Percentiles rank a stretch among this genome's conserved stretches.
phyloP scores from a whole-genome alignment of 1,140 invertebrate genomes.

The Lamellibrachia luymesi region DNA sequence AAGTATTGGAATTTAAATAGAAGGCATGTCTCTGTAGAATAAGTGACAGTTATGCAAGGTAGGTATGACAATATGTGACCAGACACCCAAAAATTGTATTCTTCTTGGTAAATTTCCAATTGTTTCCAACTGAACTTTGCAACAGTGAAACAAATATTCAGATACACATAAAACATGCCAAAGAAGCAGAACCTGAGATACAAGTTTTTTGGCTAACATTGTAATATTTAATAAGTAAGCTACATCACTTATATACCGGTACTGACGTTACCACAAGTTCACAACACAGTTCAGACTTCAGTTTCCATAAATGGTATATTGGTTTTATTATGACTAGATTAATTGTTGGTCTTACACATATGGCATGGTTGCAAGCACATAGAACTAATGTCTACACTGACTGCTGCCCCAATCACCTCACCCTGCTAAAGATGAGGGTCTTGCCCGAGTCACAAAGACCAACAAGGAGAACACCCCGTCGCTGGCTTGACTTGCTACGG shows the following conservation, averaged over 20 bases:
- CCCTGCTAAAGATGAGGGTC: constrained; percentile 73
- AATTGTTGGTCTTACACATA: too few species aligned
- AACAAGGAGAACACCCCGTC: constrained; percentile 72
- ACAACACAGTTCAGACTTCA: too few species aligned
- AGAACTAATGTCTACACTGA: too few species aligned
- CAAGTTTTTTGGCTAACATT: too few species aligned
- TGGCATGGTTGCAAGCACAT: too few species aligned
- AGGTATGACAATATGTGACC: too few species aligned
- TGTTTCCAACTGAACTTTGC: too few species aligned
- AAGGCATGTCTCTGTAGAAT: neutral
- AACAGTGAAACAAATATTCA: neutral
- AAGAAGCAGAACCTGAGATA: neutral
- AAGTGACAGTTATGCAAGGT: neutral
- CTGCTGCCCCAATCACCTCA: constrained; percentile 22
- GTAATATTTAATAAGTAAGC: too few species aligned
- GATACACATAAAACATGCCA: neutral
- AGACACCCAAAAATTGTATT: neutral
- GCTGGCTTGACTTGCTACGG: constrained; percentile 13
- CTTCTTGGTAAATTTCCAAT: neutral
- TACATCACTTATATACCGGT: too few species aligned
- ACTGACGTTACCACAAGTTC: too few species aligned
- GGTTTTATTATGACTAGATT: too few species aligned
- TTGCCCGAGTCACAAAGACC: constrained; percentile 85
- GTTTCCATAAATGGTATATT: too few species aligned
- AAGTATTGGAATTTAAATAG: neutral